A percentile compares a stretch with the other conserved stretches of the same genome.
Evolutionary conservation across 2,888 invertebrate species (phyloP).

Genomic region (Platypus cylindrus): DNA sequence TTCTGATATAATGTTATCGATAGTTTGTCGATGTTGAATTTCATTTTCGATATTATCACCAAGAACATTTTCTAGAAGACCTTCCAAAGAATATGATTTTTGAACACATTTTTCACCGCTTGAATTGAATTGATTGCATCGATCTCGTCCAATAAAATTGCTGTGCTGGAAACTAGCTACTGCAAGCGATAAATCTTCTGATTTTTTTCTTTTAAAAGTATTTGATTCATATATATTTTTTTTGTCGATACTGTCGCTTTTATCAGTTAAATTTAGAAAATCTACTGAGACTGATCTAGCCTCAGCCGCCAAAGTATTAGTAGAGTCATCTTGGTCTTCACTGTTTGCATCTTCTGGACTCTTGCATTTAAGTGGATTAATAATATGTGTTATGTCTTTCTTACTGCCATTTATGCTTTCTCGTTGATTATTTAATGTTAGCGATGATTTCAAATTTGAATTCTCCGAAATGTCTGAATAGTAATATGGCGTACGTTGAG

Average conservation of each 20-base stretch:
- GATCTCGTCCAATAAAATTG: slow-evolving; percentile 30
- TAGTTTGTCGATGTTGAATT: slow-evolving; percentile 9
- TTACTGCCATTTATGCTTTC: slow-evolving; percentile 47
- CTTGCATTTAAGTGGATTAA: slow-evolving; percentile 51
- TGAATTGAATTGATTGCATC: slow-evolving; percentile 26
- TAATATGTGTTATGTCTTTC: slow-evolving; percentile 58
- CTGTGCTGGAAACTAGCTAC: slow-evolving; percentile 39
- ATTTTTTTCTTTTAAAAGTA: slow-evolving; percentile 45
- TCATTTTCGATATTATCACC: slow-evolving; percentile 24
- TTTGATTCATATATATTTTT: slow-evolving; percentile 62
- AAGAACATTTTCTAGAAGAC: slow-evolving; percentile 41
- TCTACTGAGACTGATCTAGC: slow-evolving; percentile 53
- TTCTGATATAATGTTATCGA: slow-evolving; percentile 25
- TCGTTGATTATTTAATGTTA: slow-evolving; percentile 57
- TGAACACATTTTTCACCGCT: slow-evolving; percentile 29
- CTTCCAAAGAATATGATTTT: slow-evolving; percentile 45
- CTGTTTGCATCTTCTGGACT: no score
- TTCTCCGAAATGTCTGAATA: slow-evolving; percentile 60
- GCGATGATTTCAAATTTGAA: slow-evolving; percentile 23
- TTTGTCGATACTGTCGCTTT: slow-evolving; percentile 50
- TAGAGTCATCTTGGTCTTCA: slow-evolving; percentile 27
- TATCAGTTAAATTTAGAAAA: slow-evolving; percentile 52
- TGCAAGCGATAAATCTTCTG: slow-evolving; percentile 39
- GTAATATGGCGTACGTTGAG: slow-evolving; percentile 59
- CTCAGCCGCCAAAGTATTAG: slow-evolving; percentile 42